Conservation (phyloP, 1,140 invertebrate species). For the Drosophila sucinea region DNA sequence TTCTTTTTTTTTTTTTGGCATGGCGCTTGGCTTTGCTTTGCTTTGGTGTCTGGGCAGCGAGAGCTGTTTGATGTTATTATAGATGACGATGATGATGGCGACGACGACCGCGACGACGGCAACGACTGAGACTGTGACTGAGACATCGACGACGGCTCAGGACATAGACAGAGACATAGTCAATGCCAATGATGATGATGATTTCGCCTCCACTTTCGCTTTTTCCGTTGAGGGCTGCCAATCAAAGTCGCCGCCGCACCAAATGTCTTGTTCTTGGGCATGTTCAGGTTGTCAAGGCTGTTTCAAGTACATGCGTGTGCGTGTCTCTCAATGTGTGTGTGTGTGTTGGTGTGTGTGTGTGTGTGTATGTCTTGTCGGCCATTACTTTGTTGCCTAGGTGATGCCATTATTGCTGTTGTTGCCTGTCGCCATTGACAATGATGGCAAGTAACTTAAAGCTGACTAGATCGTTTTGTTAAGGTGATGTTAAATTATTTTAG, state of each 20-base stretch:
- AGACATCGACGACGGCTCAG: slow-evolving; percentile 13
- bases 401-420: slow-evolving; percentile 40
- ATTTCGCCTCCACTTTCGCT: slow-evolving; percentile 14
- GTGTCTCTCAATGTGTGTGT: slow-evolving; percentile 18
- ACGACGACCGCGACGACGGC: slow-evolving; percentile 41
- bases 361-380: slow-evolving; percentile 47
- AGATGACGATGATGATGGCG: slow-evolving; percentile 73
- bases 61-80: slow-evolving; percentile 77
- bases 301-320: slow-evolving; percentile 57
- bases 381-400: slow-evolving; percentile 77
- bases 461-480: slow-evolving; percentile 18
- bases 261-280: slow-evolving; percentile 74
- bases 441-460: slow-evolving; percentile 60
- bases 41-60: slow-evolving; percentile 62
- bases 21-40: slow-evolving; percentile 18
- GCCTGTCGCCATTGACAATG: slow-evolving; percentile 68
- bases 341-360: slow-evolving; percentile 20
- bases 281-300: slow-evolving; percentile 72
- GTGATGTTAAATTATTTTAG: slow-evolving; percentile 13
- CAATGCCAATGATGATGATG: slow-evolving; percentile 47
- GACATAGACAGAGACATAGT: slow-evolving; percentile 13
- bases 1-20: slow-evolving; percentile 20
- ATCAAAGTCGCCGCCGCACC: slow-evolving; percentile 68
- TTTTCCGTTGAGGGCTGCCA: slow-evolving; percentile 53
- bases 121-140: slow-evolving; percentile 37